Evolutionary conservation across 2,797 vertebrate species (phyloP), one percentile per base, ranked within the genome.

Genomic region (Erithacus rubecula): DNA sequence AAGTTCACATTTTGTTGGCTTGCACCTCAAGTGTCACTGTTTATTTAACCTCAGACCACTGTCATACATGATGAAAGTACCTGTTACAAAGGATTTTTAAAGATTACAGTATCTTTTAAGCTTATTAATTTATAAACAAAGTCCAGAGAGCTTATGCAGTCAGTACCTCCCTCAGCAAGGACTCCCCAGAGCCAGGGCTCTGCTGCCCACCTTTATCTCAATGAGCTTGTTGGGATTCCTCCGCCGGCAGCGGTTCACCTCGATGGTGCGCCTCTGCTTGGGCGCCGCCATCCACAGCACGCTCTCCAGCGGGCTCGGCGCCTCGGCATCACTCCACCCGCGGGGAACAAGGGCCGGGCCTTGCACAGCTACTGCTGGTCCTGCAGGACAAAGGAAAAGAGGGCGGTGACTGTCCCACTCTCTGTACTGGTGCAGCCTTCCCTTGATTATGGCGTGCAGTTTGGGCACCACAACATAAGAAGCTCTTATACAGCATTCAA

Each of bases 251-350:
- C 98, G 98, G 96, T 99, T 99, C 75, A 99, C 95, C 95, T 99
- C 99, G 47, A 99, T 99, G 21, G 97, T 98, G 44, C 99, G 98
- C 84, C 99, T 98, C n/a, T 98, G 99, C 96, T 99, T 99, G 18
- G 99, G 99, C 0, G 78, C 99, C 3, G 99, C 99, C 99, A 99
- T 99, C 99, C 99, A 99, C 85, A 99, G 81, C 56, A 99, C 92
- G 79, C 96, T 95, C 49, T 98, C 99, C 19, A 97, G 83, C 80
- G 98, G 77, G 51, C 97, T 91, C 1, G 97, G 90, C 0, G 34
- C 96, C 64, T 90, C 84, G 0, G 77, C 5, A 3, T 83, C 94
- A 8, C 26, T 26, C 16, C 32, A 34, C 23, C 91, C 83, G 17
- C 92, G 94, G 30, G 98, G 98, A 75, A 98, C 76, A 27, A 98